phyloP scores from a whole-genome alignment of 1,140 invertebrate genomes.

The Lasioglossum baleicum region DNA sequence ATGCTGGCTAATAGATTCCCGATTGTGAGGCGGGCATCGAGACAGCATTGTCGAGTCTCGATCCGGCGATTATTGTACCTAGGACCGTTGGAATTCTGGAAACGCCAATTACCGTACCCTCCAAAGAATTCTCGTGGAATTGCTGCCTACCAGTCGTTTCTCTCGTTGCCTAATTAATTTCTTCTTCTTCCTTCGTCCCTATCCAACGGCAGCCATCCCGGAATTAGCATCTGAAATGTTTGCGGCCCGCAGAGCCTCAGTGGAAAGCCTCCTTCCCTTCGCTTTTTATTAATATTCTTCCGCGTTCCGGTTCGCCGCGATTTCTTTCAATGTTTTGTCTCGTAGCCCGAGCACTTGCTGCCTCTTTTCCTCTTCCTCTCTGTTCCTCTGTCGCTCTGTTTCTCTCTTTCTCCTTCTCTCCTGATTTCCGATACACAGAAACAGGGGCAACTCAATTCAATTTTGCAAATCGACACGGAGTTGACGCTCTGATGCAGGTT shows the following conservation, averaged over 20 bases:
- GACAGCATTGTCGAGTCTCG: slow-evolving; percentile 24
- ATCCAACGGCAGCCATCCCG: background rate
- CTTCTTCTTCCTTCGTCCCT: background rate
- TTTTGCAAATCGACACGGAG: slow-evolving; percentile 2
- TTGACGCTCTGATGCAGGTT: background rate
- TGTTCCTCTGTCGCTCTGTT: background rate
- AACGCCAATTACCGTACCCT: slow-evolving; percentile 15
- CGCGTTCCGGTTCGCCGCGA: background rate
- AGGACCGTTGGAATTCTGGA: slow-evolving; percentile 28
- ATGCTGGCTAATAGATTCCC: slow-evolving; percentile 26
- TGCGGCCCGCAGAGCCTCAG: background rate
- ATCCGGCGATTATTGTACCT: slow-evolving; percentile 6
- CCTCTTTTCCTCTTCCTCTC: background rate
- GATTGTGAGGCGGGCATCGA: slow-evolving; percentile 8
- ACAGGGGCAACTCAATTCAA: slow-evolving; percentile 13
- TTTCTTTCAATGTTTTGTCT: slow-evolving; percentile 29
- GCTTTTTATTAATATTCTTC: slow-evolving; percentile 28
- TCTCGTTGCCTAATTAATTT: slow-evolving; percentile 31
- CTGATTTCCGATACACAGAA: background rate
- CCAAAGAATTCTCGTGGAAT: slow-evolving; percentile 6
- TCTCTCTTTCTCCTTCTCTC: background rate
- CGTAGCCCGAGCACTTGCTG: background rate
- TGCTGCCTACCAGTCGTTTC: background rate
- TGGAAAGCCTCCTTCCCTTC: background rate
- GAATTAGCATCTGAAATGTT: slow-evolving; percentile 27